These are phyloP conservation scores for Turdus rufiventris DNA, from an alignment of 2,113 vertebrate genomes.

Conservation along the genomic window DNA sequence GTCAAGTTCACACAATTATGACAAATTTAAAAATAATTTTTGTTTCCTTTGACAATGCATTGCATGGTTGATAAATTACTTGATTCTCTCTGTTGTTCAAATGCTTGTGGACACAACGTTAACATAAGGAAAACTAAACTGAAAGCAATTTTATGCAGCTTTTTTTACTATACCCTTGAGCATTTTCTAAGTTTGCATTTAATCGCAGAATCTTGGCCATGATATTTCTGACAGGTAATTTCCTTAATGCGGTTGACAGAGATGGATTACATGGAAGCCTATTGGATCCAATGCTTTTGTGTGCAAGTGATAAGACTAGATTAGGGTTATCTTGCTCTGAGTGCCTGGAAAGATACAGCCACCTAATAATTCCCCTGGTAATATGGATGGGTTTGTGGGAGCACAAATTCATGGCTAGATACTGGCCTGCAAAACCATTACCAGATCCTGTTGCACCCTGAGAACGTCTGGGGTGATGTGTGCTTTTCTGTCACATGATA, in stretches of 20 bases:
- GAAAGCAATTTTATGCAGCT: conserved; percentile 67
- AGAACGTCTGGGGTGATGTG: conserved; percentile 50
- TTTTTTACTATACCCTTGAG: conserved; percentile 71
- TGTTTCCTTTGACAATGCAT: conserved; percentile 33
- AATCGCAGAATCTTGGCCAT: conserved; percentile 83
- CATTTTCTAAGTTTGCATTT: conserved; percentile 80
- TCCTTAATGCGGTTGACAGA: conserved; percentile 87
- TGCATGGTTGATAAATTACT: conserved; percentile 42
- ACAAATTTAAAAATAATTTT: not conserved
- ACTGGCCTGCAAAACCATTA: conserved; percentile 29
- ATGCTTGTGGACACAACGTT: conserved; percentile 62
- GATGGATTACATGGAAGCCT: conserved; percentile 81
- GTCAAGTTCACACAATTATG: not conserved
- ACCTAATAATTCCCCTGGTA: conserved; percentile 81
- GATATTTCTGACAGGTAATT: conserved; percentile 88
- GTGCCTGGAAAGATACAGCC: conserved; percentile 69
- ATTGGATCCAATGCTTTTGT: conserved; percentile 78
- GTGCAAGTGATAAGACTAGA: conserved; percentile 77
- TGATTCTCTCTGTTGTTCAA: conserved; percentile 54
- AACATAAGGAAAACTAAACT: conserved; percentile 68
- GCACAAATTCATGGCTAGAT: conserved; percentile 49
- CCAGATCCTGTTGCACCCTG: conserved; percentile 38
- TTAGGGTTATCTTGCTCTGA: conserved; percentile 78
- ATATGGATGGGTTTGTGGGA: conserved; percentile 58
- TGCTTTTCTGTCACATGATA: not conserved